Evolutionary conservation across 2,797 vertebrate species (phyloP).

Genomic region (Meriones psammophilus): DNA sequence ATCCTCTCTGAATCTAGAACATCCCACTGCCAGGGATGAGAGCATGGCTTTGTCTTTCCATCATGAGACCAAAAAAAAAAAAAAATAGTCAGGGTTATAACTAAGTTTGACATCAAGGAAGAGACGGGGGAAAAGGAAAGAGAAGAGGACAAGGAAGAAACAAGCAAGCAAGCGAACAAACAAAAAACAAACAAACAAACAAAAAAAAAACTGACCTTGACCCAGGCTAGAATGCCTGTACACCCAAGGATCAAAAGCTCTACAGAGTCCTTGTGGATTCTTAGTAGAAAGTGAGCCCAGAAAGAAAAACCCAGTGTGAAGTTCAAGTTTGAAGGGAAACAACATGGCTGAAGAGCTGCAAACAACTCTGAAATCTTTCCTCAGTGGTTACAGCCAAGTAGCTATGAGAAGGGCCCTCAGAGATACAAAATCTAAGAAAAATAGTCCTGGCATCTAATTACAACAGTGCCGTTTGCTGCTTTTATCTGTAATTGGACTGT

Average conservation of each 20-base stretch:
- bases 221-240: neutral
- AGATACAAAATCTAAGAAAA: slow-evolving; percentile 96
- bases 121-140: neutral
- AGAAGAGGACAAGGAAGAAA: neutral
- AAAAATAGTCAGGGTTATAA: neutral
- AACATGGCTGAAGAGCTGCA: slow-evolving; percentile 78
- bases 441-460: slow-evolving; percentile 99
- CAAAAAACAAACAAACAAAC: neutral
- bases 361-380: slow-evolving; percentile 84
- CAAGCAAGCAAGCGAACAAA: accelerated
- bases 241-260: neutral
- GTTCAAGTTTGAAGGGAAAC: slow-evolving; percentile 68
- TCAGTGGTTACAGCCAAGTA: slow-evolving; percentile 91
- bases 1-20: neutral
- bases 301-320: neutral
- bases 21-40: neutral
- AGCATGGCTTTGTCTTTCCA: neutral
- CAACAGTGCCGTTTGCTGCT: slow-evolving; percentile 97
- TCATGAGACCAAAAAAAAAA: neutral
- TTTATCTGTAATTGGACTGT: slow-evolving; percentile 99
- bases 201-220: neutral
- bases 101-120: neutral
- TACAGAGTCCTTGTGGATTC: neutral
- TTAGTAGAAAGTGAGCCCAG: neutral
- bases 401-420: slow-evolving; percentile 95